Conservation (phyloP, 30 jellyfish, hydroid and myxozoan species). For the Turritopsis dohrnii region DNA sequence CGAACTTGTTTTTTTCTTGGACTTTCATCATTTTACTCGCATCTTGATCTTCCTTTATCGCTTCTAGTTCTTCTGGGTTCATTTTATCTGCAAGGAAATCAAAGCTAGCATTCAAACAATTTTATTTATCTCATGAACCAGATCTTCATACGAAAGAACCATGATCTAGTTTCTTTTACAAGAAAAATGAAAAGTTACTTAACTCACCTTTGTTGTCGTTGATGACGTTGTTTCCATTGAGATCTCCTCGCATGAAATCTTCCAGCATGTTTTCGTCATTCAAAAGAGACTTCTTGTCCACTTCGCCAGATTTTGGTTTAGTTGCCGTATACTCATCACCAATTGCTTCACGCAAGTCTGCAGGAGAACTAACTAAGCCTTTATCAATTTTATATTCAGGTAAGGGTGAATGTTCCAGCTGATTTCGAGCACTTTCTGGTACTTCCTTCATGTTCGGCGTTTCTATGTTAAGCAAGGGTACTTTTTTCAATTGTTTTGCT, state of each 20-base stretch:
- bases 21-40: constrained; percentile 16
- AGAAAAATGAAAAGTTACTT: too few species aligned
- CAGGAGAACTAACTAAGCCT: not conserved
- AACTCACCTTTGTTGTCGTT: not conserved
- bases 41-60: constrained; percentile 21
- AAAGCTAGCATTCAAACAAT: not conserved
- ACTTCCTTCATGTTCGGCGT: constrained; percentile 17
- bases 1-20: constrained; percentile 12
- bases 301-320: constrained; percentile 7
- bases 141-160: too few species aligned
- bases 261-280: not conserved
- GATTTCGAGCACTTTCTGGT: constrained; percentile 6
- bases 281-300: constrained; percentile 9
- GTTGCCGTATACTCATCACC: not conserved
- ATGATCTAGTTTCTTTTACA: too few species aligned
- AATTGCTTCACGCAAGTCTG: not conserved
- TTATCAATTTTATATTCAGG: not conserved
- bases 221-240: not conserved
- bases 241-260: not conserved
- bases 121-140: not conserved
- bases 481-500: not conserved
- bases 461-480: constrained; percentile 25
- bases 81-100: not conserved
- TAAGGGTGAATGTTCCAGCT: not conserved
- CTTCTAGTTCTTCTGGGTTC: constrained; percentile 31